Percentiles rank a stretch among this genome's conserved stretches.
Conservation (phyloP, 2,113 vertebrate species). For the Columbina picui region DNA sequence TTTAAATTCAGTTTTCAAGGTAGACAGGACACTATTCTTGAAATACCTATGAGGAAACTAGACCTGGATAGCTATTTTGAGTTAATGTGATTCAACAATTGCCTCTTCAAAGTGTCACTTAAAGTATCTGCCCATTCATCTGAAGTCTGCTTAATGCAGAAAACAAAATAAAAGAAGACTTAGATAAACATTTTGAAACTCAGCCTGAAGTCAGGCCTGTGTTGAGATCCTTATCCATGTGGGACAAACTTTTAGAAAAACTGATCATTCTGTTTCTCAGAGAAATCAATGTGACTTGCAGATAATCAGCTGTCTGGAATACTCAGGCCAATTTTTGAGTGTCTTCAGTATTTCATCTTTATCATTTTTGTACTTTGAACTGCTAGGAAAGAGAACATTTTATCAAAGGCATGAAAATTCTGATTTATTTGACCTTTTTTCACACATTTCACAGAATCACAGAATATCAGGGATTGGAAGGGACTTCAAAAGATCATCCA, state of each 20-base stretch:
- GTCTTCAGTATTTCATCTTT: neutral
- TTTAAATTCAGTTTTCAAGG: conserved; percentile 34
- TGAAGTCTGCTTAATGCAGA: neutral
- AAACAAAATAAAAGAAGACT: neutral
- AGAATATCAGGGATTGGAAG: too few relatives aligned
- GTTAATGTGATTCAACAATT: neutral
- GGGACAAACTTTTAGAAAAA: neutral
- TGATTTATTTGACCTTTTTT: neutral
- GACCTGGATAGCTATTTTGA: neutral
- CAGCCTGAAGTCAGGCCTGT: neutral
- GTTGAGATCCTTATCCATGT: neutral
- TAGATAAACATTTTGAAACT: neutral
- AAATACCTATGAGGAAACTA: conserved; percentile 49
- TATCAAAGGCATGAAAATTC: neutral
- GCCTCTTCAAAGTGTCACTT: conserved; percentile 2
- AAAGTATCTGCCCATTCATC: neutral
- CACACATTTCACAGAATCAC: too few relatives aligned
- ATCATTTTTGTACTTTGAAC: neutral
- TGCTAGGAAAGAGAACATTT: neutral
- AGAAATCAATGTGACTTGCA: neutral
- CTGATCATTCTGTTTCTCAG: neutral
- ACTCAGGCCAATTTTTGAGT: neutral
- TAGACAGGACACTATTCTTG: conserved; percentile 13
- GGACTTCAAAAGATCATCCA: too few relatives aligned
- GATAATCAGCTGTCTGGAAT: neutral